A percentile compares a stretch with the other conserved stretches of the same genome.
Evolutionary conservation across 2,797 vertebrate species (phyloP).

Genomic region (Helicolenus hilgendorfi): DNA sequence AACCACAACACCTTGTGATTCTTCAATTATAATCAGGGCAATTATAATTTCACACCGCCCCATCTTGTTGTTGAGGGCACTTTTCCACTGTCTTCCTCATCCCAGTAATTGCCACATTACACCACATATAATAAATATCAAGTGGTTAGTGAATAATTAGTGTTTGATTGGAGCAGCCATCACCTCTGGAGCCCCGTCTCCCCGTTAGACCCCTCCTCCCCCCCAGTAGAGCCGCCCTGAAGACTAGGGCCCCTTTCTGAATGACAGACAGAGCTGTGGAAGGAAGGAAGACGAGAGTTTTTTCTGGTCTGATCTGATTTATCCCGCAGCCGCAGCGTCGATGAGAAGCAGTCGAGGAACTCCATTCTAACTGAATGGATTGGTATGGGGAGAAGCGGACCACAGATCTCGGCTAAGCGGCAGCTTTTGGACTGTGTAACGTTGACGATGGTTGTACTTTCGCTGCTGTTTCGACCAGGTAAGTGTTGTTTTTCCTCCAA

Average conservation of each 20-base stretch:
- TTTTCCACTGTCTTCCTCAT: constrained; percentile 49
- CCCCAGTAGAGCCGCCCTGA: constrained; percentile 73
- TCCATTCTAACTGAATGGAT: constrained; percentile 93
- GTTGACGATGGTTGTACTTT: constrained; percentile 88
- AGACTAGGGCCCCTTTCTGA: constrained; percentile 84
- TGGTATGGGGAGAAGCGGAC: constrained; percentile 94
- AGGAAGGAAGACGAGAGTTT: constrained; percentile 83
- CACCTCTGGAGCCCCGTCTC: constrained; percentile 73
- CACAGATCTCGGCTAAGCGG: constrained; percentile 91
- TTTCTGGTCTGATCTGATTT: constrained; percentile 73
- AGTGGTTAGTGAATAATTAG: constrained; percentile 81
- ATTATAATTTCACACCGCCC: constrained; percentile 38
- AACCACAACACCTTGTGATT: constrained; percentile 14
- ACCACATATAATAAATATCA: constrained; percentile 77
- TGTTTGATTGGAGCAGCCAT: constrained; percentile 81
- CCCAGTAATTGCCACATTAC: constrained; percentile 68
- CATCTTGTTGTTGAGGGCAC: constrained; percentile 15
- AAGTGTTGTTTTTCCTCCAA: constrained; percentile 40
- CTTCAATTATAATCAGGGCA: constrained; percentile 28
- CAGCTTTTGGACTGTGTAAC: constrained; percentile 91
- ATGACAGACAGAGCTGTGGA: constrained; percentile 88
- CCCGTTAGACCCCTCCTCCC: constrained; percentile 80
- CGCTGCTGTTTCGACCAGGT: constrained; percentile 91
- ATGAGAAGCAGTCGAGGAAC: constrained; percentile 88
- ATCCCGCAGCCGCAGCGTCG: constrained; percentile 85